Base-by-base conservation (phyloP, 2,888 invertebrate species). In the Xanthia icteritia region DNA sequence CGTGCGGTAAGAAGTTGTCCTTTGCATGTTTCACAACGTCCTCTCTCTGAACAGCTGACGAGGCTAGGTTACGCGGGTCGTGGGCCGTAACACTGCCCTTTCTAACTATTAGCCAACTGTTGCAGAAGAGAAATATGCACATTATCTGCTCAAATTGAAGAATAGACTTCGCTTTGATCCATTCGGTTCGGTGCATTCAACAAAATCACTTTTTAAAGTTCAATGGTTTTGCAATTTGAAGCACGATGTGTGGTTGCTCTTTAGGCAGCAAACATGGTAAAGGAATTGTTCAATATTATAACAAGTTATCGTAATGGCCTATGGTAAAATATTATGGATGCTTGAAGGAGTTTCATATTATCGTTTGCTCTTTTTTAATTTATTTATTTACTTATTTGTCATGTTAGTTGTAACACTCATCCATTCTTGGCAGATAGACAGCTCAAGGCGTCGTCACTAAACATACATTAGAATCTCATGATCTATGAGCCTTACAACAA, bases 11-110 rank as follows among this genome's bases (percentile, higher is more conserved):
- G 83, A 81, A 72, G 84, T 84, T 89, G 83, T 90, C 86, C 83
- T 89, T 86, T 88, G 75, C 67, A 76, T 82, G 65, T 91, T 92
- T 85, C 91, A 84, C 89, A 91, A 91, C 84, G 86, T 90, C 91
- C 90, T 92, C 90, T 91, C 87, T 88, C 89, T 76, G 86, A 89
- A 91, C 92, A 92, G 92, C 92, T 91, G 92, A 86, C 84, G 85
- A 85, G 86, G 86, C 81, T 85, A 89, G 88, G 88, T 86, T 85
- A 85, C 85, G 81, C 90, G 91, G 93, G 93, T 93, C 93, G 89
- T 85, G 88, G 74, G 89, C 88, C 90, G 88, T 87, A 85, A 80
- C 84, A 80, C 82, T 88, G 90, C 92, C 93, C 92, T 93, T 93
- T 94, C 92, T 91, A 93, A 89, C 88, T 86, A 77, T 86, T 77